Evolutionary conservation across 2,888 invertebrate genomes (phyloP).

Genomic region (Drosophila rellima): DNA sequence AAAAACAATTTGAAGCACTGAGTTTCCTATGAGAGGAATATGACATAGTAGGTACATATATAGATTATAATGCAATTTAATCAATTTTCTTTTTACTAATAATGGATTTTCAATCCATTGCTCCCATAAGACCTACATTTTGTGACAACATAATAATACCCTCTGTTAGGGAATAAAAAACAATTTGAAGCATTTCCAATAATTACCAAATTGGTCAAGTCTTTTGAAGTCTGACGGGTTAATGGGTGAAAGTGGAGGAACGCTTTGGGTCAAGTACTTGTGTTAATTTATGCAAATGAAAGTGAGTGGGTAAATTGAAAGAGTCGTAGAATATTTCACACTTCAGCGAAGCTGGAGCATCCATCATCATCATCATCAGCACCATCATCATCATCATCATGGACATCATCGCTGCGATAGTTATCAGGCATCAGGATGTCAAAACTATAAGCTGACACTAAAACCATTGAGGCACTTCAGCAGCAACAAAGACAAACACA

Average conservation of each 20-base stretch:
- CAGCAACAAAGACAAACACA: slow-evolving; percentile 32
- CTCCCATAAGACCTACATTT: too few relatives aligned
- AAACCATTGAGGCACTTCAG: slow-evolving; percentile 76
- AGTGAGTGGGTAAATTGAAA: slow-evolving; percentile 24
- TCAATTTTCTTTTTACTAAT: too few relatives aligned
- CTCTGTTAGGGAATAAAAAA: slow-evolving; percentile 34
- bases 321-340: slow-evolving; percentile 64
- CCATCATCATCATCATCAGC: slow-evolving; percentile 25
- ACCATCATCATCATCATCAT: too few relatives aligned
- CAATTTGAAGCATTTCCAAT: slow-evolving; percentile 63
- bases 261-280: neutral
- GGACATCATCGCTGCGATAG: slow-evolving; percentile 44
- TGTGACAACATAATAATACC: neutral
- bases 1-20: slow-evolving; percentile 62
- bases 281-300: slow-evolving; percentile 60
- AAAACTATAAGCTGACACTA: slow-evolving; percentile 80
- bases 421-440: slow-evolving; percentile 66
- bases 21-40: too few relatives aligned
- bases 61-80: too few relatives aligned
- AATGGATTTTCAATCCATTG: too few relatives aligned
- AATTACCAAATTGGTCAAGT: slow-evolving; percentile 57
- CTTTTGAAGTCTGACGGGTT: slow-evolving; percentile 36
- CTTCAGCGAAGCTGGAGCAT: slow-evolving; percentile 56
- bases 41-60: too few relatives aligned
- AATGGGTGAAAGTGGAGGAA: neutral